phyloP scores from a whole-genome alignment of 2,113 vertebrate genomes.

The Lepus europaeus region DNA sequence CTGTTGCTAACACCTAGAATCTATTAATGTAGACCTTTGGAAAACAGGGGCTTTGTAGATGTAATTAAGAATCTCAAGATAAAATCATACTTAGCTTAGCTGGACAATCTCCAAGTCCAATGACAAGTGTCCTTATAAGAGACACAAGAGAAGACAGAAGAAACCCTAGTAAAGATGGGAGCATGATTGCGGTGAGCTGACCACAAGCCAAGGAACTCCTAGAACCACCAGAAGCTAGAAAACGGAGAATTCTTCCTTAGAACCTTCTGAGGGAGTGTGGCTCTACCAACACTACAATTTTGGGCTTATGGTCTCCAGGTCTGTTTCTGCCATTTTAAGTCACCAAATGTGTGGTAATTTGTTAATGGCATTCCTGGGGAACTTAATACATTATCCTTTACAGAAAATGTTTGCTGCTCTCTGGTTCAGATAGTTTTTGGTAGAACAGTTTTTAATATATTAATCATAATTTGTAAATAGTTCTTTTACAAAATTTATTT shows the following conservation, averaged over 20 bases:
- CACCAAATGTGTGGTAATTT: not conserved
- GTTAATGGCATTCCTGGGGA: not conserved
- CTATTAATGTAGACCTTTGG: slow-evolving; percentile 3
- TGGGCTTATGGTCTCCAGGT: not conserved
- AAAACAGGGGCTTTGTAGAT: not conserved
- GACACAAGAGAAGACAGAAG: not conserved
- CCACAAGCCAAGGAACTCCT: not conserved
- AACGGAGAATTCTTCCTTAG: not conserved
- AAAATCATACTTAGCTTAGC: not conserved
- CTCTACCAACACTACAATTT: not conserved
- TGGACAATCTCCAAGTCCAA: not conserved
- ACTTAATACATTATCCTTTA: not conserved
- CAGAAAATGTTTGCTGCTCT: not conserved
- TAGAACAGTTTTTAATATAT: slow-evolving; percentile 1
- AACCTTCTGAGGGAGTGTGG: not conserved
- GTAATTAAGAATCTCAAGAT: not conserved
- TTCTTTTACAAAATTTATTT: no score
- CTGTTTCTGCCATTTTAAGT: not conserved
- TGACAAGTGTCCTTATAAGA: not conserved
- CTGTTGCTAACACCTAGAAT: not conserved
- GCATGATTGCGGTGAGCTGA: not conserved
- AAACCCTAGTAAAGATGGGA: not conserved
- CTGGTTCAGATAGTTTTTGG: not conserved
- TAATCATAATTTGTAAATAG: not conserved
- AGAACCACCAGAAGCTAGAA: not conserved